phyloP scores from a whole-genome alignment of 2,797 vertebrate genomes.

The Sternarchorhynchus goeldii region DNA sequence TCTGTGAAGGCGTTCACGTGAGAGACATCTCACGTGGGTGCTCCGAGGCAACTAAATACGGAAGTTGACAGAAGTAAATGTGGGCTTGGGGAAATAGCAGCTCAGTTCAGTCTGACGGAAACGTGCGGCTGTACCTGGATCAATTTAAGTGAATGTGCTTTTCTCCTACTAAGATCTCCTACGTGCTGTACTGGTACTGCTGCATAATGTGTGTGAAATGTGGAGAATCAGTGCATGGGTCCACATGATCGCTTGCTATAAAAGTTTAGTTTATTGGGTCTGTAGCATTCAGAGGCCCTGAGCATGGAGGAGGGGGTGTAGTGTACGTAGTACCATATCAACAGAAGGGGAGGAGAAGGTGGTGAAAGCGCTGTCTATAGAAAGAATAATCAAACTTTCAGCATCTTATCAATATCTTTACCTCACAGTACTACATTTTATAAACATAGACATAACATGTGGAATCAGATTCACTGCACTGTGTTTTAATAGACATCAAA shows the following conservation, averaged over 20 bases:
- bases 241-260: constrained; percentile 40
- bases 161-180: constrained; percentile 25
- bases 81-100: constrained; percentile 69
- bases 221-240: constrained; percentile 28
- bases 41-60: constrained; percentile 76
- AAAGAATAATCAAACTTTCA: neutral
- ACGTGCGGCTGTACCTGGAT: constrained; percentile 8
- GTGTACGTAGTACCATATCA: constrained; percentile 8
- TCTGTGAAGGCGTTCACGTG: constrained; percentile 62
- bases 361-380: neutral
- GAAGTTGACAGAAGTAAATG: constrained; percentile 82
- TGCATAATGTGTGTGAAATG: constrained; percentile 58
- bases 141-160: constrained; percentile 75
- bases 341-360: neutral
- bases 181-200: constrained; percentile 52
- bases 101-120: constrained; percentile 52
- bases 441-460: too few species aligned
- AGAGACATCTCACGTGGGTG: constrained; percentile 69
- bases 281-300: neutral
- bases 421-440: neutral
- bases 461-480: too few species aligned
- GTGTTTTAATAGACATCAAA: too few species aligned
- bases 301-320: neutral
- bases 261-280: constrained; percentile 48
- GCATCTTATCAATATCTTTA: neutral